Evolutionary conservation across 2,113 vertebrate species (phyloP), one percentile per base, ranked within the genome.

Genomic region (Carassius gibelio): DNA sequence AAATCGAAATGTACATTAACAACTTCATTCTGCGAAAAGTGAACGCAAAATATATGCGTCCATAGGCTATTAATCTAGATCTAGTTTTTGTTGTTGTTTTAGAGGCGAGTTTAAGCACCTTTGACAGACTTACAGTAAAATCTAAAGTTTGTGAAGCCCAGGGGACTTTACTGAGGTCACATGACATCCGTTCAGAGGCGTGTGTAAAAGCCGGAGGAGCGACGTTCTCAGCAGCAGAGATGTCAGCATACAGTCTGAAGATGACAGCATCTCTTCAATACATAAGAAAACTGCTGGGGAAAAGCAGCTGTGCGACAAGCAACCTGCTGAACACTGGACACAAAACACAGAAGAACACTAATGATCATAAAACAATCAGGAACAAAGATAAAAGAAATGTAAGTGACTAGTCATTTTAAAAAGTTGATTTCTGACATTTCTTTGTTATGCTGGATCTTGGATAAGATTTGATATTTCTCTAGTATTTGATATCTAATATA

Each of bases 281-380:
- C 84, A 66, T 89, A 14, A 87, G 82, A 81, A 80, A 81, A 19
- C 84, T 89, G 52, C n/a, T 89, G 42, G 75, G 69, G 34, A 84
- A 77, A 66, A 75, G 81, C 19, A 84, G 81, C 75, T 81, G 34
- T 11, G 85, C 83, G 4, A 57, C 50, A 57, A 77, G 68, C 26
- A 68, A 75, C 26, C 30, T 84, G 21, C 1, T 84, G 4, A 34
- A 84, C 61, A 84, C 75, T 84, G n/a, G 76, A 75, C 83, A 68
- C 45, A 76, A 75, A 66, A 23, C 62, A 84, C 74, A 84, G 59
- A 77, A 61, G 48, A 66, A 57, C 57, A 74, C 82, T 42, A 66
- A 4, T n/a, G 74, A 69, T 38, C 36, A 19, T 23, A 78, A 84
- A 48, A 10, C 26, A 10, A 23, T 21, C 15, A 36, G 30, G 26